These are phyloP conservation scores for Aptenodytes forsteri DNA, from an alignment of 2,113 vertebrate genomes.

Conservation along the genomic window DNA sequence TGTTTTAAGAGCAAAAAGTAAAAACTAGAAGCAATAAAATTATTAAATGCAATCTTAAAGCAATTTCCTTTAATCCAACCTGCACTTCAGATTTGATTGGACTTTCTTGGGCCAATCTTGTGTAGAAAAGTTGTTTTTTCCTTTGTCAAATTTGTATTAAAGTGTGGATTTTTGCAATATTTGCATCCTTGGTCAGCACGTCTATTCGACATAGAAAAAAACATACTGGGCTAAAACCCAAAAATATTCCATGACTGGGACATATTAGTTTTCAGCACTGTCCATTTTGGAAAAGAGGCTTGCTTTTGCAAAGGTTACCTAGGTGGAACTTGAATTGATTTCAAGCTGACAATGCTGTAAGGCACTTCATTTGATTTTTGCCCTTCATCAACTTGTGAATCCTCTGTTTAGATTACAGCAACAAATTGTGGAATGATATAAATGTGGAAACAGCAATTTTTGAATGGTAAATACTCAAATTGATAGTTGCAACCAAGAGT, in stretches of 20 bases:
- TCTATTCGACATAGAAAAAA: accelerated
- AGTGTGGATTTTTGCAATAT: neutral
- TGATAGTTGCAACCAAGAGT: neutral
- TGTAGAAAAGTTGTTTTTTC: neutral
- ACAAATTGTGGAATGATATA: neutral
- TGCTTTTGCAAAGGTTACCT: neutral
- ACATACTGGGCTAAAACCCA: neutral
- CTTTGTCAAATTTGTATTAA: neutral
- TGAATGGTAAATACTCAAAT: neutral
- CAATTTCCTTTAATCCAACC: neutral
- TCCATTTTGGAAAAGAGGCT: neutral
- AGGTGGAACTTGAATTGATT: neutral
- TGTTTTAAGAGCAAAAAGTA: neutral
- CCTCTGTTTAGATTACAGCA: neutral
- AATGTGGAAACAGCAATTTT: neutral
- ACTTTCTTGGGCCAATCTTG: neutral
- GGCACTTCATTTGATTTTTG: neutral
- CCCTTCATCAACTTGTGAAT: neutral
- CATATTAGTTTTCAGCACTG: neutral
- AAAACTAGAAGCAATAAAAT: neutral
- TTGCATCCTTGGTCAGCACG: neutral
- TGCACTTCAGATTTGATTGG: neutral
- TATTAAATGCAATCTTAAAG: neutral
- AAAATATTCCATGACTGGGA: neutral
- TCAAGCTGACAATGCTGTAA: neutral